Percentiles rank a stretch among this genome's conserved stretches.
These are phyloP conservation scores for Urocitellus parryii DNA, from an alignment of 2,113 vertebrate species.

Conservation along the genomic window DNA sequence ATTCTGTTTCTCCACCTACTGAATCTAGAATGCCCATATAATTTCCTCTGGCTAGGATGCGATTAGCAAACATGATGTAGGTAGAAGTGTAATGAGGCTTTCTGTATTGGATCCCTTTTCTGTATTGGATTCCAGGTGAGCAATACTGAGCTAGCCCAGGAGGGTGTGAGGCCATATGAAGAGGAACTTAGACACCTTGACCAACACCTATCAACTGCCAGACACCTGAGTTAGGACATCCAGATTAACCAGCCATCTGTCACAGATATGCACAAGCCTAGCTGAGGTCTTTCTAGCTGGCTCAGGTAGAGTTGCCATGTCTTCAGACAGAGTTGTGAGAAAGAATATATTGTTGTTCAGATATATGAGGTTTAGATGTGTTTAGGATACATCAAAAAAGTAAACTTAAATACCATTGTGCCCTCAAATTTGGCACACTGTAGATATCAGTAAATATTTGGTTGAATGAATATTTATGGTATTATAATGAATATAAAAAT, in stretches of 20 bases:
- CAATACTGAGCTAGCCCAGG: not conserved
- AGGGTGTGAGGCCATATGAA: not conserved
- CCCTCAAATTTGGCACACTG: not conserved
- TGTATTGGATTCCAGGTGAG: not conserved
- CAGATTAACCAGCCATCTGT: not conserved
- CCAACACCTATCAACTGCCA: not conserved
- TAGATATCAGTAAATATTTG: conserved; percentile 1
- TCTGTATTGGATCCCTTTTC: not conserved
- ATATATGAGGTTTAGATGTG: not conserved
- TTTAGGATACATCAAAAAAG: not conserved
- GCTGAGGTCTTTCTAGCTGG: not conserved
- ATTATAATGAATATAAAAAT: conserved; percentile 55
- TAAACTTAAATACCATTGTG: not conserved
- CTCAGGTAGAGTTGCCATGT: not conserved
- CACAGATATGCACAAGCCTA: not conserved
- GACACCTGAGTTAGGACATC: not conserved
- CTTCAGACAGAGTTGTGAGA: not conserved
- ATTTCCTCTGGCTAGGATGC: not conserved
- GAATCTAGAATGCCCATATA: not conserved
- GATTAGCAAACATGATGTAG: not conserved
- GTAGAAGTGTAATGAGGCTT: not conserved
- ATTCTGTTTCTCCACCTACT: not conserved
- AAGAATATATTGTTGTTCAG: not conserved
- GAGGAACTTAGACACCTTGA: not conserved
- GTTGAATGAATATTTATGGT: conserved; percentile 66